These are phyloP conservation scores for Phodopus roborovskii DNA, from an alignment of 2,113 vertebrate genomes.

Conservation along the genomic window DNA sequence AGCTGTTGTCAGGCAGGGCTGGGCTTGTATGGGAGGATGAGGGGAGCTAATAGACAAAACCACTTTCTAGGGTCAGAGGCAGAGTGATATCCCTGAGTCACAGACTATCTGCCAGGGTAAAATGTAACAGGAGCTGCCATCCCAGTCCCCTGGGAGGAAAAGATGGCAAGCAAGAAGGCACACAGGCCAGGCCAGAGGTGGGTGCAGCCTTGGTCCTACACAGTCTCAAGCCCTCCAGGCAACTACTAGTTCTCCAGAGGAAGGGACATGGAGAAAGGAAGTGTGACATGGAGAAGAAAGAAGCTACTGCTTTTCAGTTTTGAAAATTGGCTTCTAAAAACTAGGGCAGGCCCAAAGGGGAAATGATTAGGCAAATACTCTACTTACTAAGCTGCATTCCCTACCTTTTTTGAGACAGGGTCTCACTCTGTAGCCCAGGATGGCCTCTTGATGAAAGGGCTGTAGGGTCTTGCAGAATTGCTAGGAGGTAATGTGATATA, in stretches of 20 bases:
- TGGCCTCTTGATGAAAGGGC: background rate
- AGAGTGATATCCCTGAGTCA: background rate
- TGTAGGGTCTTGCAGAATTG: background rate
- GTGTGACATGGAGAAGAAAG: background rate
- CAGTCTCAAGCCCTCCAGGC: background rate
- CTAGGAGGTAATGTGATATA: background rate
- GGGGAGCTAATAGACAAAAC: background rate
- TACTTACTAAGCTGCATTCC: background rate
- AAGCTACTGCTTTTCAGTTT: background rate
- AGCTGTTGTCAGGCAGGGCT: background rate
- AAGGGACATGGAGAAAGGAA: background rate
- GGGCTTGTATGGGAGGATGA: background rate
- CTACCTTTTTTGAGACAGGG: background rate
- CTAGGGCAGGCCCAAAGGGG: background rate
- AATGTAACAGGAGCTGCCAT: background rate
- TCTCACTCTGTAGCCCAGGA: background rate
- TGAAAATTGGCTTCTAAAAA: background rate
- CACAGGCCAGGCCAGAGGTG: fast-evolving
- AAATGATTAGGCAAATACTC: background rate
- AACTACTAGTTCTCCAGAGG: background rate
- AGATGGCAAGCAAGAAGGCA: background rate
- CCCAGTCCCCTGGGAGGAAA: background rate
- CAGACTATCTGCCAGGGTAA: background rate
- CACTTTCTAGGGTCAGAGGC: background rate
- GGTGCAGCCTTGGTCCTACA: too few species aligned